Evolutionary conservation across 2,888 invertebrate species (phyloP), one percentile per base, ranked within the genome.

Genomic region (Loripinus fragilis): DNA sequence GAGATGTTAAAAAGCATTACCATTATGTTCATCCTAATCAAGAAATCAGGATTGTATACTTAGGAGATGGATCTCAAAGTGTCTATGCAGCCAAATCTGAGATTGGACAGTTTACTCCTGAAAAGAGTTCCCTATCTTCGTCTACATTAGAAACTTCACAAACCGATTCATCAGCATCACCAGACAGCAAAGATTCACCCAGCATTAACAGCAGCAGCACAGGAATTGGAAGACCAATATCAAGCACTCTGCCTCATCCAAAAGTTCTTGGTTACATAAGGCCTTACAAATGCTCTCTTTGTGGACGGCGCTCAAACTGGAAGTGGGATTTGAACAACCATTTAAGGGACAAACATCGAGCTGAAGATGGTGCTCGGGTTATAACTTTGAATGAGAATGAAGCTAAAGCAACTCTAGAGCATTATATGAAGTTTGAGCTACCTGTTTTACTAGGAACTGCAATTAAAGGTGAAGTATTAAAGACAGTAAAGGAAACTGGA

Each of bases 281-380:
- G 65, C 98, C 98, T 0, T 99, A 98, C 93, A 97, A 98, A 94
- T 99, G 99, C 94, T 98, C 98, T 0, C 95, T 97, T 23, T 99
- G 98, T 94, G 96, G 97, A 72, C 97, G 98, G 92, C 96, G 98
- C 87, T 98, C 98, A 48, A 99, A 99, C 93, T 98, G 98, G 98
- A 96, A 98, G 86, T 98, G 98, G 98, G 98, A 99, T 94, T 97
- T 99, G 79, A 98, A 98, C 65, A 99, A 98, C 94, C 99, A 99
- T 94, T 98, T 99, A 85, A 81, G 91, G 50, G 85, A 88, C 20
- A 87, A 88, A 64, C 93, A 93, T 83, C 87, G 87, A 30, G 85
- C 80, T 7, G 78, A 82, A 23, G 77, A 80, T 52, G n/a, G n/a
- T n/a, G 85, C 83, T 5, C 55, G 81, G 17, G 88, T 93, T 20